Percentiles rank a stretch among this genome's conserved stretches.
Conservation (phyloP, 2,888 invertebrate genomes). For the Phlogophora meticulosa region DNA sequence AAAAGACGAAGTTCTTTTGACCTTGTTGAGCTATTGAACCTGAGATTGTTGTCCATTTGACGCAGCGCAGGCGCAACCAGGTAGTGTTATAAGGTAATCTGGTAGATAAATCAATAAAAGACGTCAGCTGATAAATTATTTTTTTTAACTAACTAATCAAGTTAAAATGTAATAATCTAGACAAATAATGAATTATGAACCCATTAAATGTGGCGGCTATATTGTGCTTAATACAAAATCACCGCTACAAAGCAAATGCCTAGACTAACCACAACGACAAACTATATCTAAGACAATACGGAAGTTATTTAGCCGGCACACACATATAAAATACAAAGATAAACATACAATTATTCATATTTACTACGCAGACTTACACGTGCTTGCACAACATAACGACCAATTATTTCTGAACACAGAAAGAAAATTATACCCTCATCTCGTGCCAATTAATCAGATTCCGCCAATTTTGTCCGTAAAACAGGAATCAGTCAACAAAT, state of each 20-base stretch:
- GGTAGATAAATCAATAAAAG: conserved; percentile 7
- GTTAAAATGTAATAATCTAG: too few relatives aligned
- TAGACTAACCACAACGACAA: not conserved
- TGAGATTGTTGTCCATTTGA: conserved; percentile 30
- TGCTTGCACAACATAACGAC: conserved; percentile 25
- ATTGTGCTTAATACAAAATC: too few relatives aligned
- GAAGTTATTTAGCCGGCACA: conserved; percentile 27
- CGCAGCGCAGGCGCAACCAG: not conserved
- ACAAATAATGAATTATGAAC: too few relatives aligned
- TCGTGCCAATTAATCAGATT: conserved; percentile 49
- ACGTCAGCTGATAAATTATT: too few relatives aligned
- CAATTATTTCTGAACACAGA: conserved; percentile 26
- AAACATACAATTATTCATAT: conserved; percentile 12
- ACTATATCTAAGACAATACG: conserved; percentile 27
- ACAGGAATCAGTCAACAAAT: conserved; percentile 56
- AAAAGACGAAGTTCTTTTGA: conserved; percentile 68
- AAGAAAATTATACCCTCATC: conserved; percentile 36
- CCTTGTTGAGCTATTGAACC: conserved; percentile 69
- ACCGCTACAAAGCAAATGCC: too few relatives aligned
- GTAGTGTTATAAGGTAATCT: conserved; percentile 20
- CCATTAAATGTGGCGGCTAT: too few relatives aligned
- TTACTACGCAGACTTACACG: conserved; percentile 40
- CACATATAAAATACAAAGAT: conserved; percentile 23
- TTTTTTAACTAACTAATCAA: too few relatives aligned
- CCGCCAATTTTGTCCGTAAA: conserved; percentile 49